phyloP scores from a whole-genome alignment of 2,797 vertebrate species.

The Otolemur crassicaudatus region DNA sequence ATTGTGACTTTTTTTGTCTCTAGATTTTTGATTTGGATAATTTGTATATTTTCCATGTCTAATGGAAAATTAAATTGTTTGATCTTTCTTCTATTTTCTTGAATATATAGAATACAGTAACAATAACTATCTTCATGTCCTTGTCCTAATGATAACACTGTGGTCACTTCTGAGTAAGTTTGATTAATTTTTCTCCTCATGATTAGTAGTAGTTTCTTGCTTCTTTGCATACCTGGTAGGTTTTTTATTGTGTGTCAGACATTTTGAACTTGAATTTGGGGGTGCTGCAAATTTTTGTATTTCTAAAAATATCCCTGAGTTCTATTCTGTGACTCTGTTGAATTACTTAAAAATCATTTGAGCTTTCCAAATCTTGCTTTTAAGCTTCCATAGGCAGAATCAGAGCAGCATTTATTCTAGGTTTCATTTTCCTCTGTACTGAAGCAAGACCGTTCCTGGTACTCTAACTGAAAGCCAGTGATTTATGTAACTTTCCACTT shows the following conservation, averaged over 20 bases:
- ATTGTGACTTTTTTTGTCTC: not conserved
- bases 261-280: slow-evolving; percentile 36
- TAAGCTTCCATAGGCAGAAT: not conserved
- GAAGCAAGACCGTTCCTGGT: not conserved
- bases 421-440: not conserved
- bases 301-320: not conserved
- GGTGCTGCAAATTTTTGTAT: not conserved
- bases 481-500: not conserved
- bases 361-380: slow-evolving; percentile 21
- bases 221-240: not conserved
- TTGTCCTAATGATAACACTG: not conserved
- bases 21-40: not conserved
- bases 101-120: not conserved
- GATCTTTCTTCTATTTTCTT: not conserved
- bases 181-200: not conserved
- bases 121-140: not conserved
- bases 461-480: not conserved
- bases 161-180: not conserved
- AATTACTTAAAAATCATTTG: slow-evolving; percentile 24
- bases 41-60: not conserved
- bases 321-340: not conserved
- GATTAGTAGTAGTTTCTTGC: not conserved
- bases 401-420: not conserved
- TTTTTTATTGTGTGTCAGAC: not conserved
- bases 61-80: not conserved